Evolutionary conservation across 1,140 invertebrate species (phyloP).

Genomic region (Aphelinus atriplicis): DNA sequence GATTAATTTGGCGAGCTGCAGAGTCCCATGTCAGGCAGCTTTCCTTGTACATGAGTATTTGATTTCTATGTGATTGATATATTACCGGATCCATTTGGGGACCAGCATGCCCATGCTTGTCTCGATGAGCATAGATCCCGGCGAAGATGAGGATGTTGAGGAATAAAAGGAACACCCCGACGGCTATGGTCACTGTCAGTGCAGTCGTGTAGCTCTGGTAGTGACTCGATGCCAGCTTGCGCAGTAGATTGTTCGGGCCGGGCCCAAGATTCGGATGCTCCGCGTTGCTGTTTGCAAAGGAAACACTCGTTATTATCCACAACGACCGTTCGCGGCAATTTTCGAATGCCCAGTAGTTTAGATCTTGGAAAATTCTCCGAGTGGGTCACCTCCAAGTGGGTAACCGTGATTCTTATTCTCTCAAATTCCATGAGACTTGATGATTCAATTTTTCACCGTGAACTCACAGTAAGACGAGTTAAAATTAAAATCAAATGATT

Average conservation of each 20-base stretch:
- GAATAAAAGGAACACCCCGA: conserved; percentile 87
- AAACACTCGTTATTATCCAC: background rate
- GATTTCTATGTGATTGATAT: background rate
- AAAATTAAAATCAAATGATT: too few species aligned
- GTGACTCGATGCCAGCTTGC: conserved; percentile 80
- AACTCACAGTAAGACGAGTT: too few species aligned
- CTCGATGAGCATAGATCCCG: conserved; percentile 91
- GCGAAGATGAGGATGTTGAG: conserved; percentile 94
- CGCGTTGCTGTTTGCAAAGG: conserved; percentile 39
- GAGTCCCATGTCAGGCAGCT: too few species aligned
- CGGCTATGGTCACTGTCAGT: conserved; percentile 90
- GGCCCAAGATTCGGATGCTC: conserved; percentile 50
- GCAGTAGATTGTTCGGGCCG: conserved; percentile 73
- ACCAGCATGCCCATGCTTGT: conserved; percentile 68
- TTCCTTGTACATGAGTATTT: too few species aligned
- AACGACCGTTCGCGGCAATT: background rate
- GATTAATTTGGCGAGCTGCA: too few species aligned
- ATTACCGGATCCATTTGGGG: conserved; percentile 48
- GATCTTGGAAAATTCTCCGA: too few species aligned
- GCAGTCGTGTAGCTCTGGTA: conserved; percentile 90
- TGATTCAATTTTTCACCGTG: too few species aligned
- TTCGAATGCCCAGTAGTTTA: too few species aligned
- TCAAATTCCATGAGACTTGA: too few species aligned
- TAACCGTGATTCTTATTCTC: too few species aligned
- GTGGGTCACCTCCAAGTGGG: too few species aligned